These are phyloP conservation scores for Dermatophagoides farinae DNA, from an alignment of 1,140 invertebrate genomes.

Conservation along the genomic window DNA sequence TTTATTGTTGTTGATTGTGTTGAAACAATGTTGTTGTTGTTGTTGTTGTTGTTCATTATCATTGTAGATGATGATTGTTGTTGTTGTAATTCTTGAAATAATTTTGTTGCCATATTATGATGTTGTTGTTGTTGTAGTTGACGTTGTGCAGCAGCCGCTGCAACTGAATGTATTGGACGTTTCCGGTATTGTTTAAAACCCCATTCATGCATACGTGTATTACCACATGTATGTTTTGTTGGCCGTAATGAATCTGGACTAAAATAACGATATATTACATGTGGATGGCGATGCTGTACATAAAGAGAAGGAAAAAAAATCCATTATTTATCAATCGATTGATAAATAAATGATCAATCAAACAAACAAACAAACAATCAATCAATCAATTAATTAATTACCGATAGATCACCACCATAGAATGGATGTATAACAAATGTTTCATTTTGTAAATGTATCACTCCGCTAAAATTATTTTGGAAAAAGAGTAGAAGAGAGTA, in stretches of 20 bases:
- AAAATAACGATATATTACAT: constrained; percentile 65
- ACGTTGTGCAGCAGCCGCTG: too few species aligned
- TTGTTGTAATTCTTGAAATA: too few species aligned
- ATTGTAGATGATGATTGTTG: not conserved
- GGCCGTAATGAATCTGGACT: constrained; percentile 42
- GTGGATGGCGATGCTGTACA: constrained; percentile 72
- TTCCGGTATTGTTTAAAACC: constrained; percentile 28
- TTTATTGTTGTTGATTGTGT: not conserved
- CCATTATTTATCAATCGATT: not conserved
- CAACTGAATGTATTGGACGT: constrained; percentile 11
- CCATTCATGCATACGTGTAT: constrained; percentile 52
- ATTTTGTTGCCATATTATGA: too few species aligned
- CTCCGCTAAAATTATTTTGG: constrained; percentile 40
- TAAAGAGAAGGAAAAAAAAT: not conserved
- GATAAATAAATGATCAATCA: not conserved
- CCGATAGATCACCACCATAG: constrained; percentile 81
- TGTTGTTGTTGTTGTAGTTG: too few species aligned
- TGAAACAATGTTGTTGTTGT: not conserved
- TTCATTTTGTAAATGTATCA: constrained; percentile 88
- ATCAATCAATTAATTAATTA: constrained; percentile 31
- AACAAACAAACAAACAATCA: too few species aligned
- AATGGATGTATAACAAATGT: constrained; percentile 89
- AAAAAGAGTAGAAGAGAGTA: not conserved
- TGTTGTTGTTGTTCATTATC: not conserved
- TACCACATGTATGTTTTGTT: constrained; percentile 61